phyloP scores from a whole-genome alignment of 2,888 invertebrate genomes.

The Syrphus vitripennis region DNA sequence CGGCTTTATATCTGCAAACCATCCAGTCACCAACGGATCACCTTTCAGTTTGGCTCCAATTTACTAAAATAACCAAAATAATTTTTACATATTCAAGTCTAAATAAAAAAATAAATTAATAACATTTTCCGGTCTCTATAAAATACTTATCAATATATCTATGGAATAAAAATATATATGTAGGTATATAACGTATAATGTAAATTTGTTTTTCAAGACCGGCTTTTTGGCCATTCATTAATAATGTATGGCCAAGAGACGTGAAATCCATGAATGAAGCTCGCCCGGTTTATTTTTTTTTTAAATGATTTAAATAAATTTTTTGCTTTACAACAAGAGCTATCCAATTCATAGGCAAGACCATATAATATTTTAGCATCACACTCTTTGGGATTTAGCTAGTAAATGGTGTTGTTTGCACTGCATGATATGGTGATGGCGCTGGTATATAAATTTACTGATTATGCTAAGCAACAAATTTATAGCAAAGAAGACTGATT shows the following conservation, averaged over 20 bases:
- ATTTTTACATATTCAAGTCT: constrained; percentile 34
- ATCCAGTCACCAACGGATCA: constrained; percentile 31
- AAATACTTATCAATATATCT: background rate
- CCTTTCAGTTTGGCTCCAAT: constrained; percentile 33
- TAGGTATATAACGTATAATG: background rate
- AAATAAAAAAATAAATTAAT: constrained; percentile 34
- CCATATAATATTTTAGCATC: constrained; percentile 25
- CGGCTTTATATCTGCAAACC: constrained; percentile 12
- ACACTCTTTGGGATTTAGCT: background rate
- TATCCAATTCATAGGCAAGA: background rate
- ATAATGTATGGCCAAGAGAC: constrained; percentile 62
- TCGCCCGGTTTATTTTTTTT: constrained; percentile 12
- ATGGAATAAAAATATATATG: background rate
- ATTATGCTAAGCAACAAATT: constrained; percentile 61
- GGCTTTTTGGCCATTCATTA: constrained; percentile 66
- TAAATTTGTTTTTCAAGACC: constrained; percentile 43
- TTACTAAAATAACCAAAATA: background rate
- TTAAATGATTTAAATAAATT: background rate
- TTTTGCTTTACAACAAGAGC: background rate
- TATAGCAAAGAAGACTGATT: constrained; percentile 40
- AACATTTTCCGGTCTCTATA: constrained; percentile 59
- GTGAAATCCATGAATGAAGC: constrained; percentile 68
- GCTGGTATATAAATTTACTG: constrained; percentile 59
- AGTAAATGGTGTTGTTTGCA: constrained; percentile 21
- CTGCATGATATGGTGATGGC: constrained; percentile 59